phyloP scores from a whole-genome alignment of 2,888 invertebrate genomes.

The Epirrita christyi region DNA sequence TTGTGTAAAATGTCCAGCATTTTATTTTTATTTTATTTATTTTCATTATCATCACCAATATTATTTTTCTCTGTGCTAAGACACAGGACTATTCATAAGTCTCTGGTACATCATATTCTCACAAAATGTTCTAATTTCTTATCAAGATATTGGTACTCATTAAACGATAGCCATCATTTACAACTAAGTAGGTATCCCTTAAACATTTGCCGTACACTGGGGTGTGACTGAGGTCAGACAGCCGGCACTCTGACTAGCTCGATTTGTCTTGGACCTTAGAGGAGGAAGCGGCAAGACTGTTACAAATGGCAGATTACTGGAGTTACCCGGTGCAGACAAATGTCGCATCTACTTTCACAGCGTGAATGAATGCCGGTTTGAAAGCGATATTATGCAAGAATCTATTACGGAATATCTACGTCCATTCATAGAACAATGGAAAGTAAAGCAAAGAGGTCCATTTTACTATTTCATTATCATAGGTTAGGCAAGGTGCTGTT shows the following conservation, averaged over 20 bases:
- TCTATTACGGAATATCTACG: background rate
- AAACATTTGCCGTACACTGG: conserved; percentile 36
- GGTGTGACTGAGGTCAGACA: conserved; percentile 49
- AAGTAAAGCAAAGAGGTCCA: background rate
- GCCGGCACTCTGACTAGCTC: conserved; percentile 46
- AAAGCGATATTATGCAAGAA: no score
- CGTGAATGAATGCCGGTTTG: conserved; percentile 55
- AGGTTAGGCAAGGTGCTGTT: no score
- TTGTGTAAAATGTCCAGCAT: no score
- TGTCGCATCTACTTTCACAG: conserved; percentile 54
- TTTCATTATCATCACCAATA: no score
- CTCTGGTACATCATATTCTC: background rate
- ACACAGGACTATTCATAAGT: no score
- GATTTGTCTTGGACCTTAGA: conserved; percentile 58
- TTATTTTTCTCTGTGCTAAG: no score
- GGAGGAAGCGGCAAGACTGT: conserved; percentile 61
- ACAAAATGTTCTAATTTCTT: background rate
- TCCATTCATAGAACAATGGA: conserved; percentile 38
- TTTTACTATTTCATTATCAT: no score
- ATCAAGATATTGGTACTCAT: background rate
- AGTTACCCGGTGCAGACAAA: conserved; percentile 62
- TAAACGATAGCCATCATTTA: conserved; percentile 1
- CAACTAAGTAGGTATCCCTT: background rate
- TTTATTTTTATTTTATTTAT: no score
- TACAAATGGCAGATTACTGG: conserved; percentile 72